These are phyloP conservation scores for Calycopis cecrops DNA, from an alignment of 1,140 invertebrate genomes.

Conservation along the genomic window DNA sequence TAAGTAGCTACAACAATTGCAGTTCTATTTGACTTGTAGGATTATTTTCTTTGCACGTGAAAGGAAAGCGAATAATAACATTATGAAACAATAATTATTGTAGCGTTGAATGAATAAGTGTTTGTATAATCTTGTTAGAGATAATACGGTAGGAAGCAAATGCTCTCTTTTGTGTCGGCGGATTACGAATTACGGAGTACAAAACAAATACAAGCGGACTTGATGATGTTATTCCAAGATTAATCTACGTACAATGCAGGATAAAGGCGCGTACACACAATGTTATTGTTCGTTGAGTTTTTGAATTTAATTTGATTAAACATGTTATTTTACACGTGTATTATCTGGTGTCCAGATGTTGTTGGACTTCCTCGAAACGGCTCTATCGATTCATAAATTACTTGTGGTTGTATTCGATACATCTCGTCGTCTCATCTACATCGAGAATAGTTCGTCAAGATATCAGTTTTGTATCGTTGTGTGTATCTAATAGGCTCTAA, in stretches of 20 bases:
- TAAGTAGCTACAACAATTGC: neutral
- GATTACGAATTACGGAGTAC: conserved; percentile 11
- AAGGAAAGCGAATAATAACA: neutral
- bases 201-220: conserved; percentile 13
- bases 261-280: neutral
- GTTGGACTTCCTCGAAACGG: too few relatives aligned
- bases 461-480: too few relatives aligned
- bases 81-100: neutral
- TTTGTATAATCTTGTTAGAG: conserved; percentile 5
- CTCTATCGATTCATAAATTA: too few relatives aligned
- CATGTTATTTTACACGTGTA: too few relatives aligned
- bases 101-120: neutral
- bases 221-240: conserved; percentile 15
- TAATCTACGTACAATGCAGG: conserved; percentile 9
- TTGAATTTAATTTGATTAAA: neutral
- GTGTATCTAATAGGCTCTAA: too few relatives aligned
- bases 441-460: too few relatives aligned
- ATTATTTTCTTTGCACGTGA: too few relatives aligned
- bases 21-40: neutral
- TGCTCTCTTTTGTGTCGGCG: conserved; percentile 6
- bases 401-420: too few relatives aligned
- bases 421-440: too few relatives aligned
- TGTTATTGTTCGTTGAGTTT: neutral
- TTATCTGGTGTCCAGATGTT: too few relatives aligned
- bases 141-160: neutral